Evolutionary conservation across 2,888 invertebrate species (phyloP).

Genomic region (Lottia scabra): DNA sequence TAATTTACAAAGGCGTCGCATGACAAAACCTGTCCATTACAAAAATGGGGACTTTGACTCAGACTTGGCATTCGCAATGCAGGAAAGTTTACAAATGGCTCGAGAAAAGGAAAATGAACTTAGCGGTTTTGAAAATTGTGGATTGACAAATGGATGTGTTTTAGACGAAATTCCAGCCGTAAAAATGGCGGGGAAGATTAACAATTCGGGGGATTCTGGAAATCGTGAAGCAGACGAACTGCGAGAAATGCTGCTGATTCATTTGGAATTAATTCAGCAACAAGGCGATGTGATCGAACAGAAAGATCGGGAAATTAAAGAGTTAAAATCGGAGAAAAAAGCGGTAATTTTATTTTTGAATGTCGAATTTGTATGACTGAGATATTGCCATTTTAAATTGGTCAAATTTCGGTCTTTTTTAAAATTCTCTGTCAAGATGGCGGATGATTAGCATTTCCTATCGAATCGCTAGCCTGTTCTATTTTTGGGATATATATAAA

Average conservation of each 20-base stretch:
- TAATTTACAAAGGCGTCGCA: slow-evolving; percentile 43
- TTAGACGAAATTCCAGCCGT: slow-evolving; percentile 18
- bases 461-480: slow-evolving; percentile 9
- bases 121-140: slow-evolving; percentile 11
- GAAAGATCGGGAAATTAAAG: slow-evolving; percentile 82
- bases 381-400: too few species aligned
- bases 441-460: too few species aligned
- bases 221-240: slow-evolving; percentile 53
- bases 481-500: too few species aligned
- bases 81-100: slow-evolving; percentile 56
- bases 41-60: slow-evolving; percentile 51
- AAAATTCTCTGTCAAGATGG: too few species aligned
- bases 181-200: slow-evolving; percentile 11
- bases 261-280: slow-evolving; percentile 89
- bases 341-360: slow-evolving; percentile 72
- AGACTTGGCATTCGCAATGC: slow-evolving; percentile 54
- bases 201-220: slow-evolving; percentile 11
- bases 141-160: slow-evolving; percentile 12
- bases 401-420: too few species aligned
- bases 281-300: slow-evolving; percentile 86
- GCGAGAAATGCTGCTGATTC: slow-evolving; percentile 82
- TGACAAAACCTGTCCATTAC: slow-evolving; percentile 45
- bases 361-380: background rate
- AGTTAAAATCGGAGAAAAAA: slow-evolving; percentile 83
- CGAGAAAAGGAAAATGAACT: slow-evolving; percentile 35